Conservation (phyloP, 2,113 vertebrate genomes). For the Anser cygnoides region DNA sequence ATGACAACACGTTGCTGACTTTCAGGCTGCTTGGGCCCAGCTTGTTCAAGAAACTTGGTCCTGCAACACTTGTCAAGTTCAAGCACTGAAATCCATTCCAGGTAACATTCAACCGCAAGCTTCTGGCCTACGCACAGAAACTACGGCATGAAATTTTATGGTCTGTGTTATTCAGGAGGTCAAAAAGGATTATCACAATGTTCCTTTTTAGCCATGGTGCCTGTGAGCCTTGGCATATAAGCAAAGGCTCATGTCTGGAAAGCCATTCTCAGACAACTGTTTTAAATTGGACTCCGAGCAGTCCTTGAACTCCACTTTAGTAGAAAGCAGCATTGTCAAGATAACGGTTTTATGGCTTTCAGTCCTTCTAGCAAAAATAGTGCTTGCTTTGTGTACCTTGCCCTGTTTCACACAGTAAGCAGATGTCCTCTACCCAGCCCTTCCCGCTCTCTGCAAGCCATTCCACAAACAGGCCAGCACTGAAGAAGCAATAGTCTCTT, state of each 20-base stretch:
- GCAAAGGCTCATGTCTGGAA: background rate
- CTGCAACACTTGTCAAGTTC: background rate
- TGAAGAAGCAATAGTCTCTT: background rate
- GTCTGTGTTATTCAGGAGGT: constrained; percentile 16
- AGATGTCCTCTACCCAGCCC: background rate
- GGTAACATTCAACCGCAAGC: constrained; percentile 16
- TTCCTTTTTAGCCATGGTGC: background rate
- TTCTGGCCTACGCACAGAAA: constrained; percentile 25
- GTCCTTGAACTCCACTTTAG: constrained; percentile 24
- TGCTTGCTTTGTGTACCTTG: background rate
- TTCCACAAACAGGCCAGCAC: background rate
- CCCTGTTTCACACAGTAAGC: background rate
- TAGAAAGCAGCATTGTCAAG: constrained; percentile 41
- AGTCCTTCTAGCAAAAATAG: constrained; percentile 13
- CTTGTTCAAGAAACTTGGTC: background rate
- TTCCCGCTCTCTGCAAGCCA: background rate
- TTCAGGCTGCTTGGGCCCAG: background rate
- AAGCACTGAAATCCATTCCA: constrained; percentile 22
- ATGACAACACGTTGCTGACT: background rate
- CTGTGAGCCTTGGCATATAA: background rate
- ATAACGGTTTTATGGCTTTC: background rate
- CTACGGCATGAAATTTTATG: background rate
- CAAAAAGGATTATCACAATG: constrained; percentile 33
- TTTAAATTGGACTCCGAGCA: constrained; percentile 8
- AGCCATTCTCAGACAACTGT: constrained; percentile 32